These are phyloP conservation scores for Zaprionus ornatus DNA, from an alignment of 1,140 invertebrate genomes.

Conservation along the genomic window DNA sequence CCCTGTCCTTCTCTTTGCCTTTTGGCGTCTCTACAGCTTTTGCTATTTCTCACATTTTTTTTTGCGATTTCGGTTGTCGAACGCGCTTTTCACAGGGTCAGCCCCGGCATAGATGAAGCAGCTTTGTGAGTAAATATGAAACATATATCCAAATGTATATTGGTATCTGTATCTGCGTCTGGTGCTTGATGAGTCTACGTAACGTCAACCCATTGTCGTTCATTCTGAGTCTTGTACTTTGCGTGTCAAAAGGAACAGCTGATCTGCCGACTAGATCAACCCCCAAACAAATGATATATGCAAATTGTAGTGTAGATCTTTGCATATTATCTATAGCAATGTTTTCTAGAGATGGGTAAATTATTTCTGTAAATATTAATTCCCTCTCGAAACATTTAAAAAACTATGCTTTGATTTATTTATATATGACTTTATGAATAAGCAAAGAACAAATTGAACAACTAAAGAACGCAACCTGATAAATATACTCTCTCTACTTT, in stretches of 20 bases:
- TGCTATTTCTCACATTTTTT: background rate
- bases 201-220: background rate
- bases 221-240: background rate
- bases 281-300: background rate
- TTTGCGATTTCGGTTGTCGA: background rate
- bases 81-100: background rate
- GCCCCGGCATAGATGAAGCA: background rate
- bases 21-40: background rate
- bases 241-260: background rate
- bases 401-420: too few species aligned
- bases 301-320: background rate
- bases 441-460: background rate
- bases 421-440: too few species aligned
- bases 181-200: background rate
- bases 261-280: background rate
- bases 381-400: background rate
- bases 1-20: background rate
- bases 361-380: too few species aligned
- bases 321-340: background rate
- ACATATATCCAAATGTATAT: background rate
- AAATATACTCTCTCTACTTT: too few species aligned
- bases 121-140: background rate
- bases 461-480: background rate
- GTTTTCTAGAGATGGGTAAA: background rate
- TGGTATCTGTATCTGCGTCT: background rate